phyloP scores from a whole-genome alignment of 2,888 invertebrate species.

The Drosophila rellima region DNA sequence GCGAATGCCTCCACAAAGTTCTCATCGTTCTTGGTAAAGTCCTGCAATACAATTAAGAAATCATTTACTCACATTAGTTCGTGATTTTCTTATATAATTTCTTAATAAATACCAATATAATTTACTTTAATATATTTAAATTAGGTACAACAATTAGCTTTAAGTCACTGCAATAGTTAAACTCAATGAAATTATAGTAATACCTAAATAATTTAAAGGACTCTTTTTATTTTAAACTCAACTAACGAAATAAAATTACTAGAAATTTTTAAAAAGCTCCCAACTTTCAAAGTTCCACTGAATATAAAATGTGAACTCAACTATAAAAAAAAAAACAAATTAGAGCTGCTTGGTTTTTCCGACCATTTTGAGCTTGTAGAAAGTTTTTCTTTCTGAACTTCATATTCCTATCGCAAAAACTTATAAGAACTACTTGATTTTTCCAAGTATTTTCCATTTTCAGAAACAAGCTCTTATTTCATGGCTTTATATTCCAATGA shows the following conservation, averaged over 20 bases:
- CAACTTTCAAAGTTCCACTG: too few relatives aligned
- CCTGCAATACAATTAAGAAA: conserved; percentile 68
- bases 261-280: too few relatives aligned
- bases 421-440: not conserved
- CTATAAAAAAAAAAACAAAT: too few relatives aligned
- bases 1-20: conserved; percentile 99
- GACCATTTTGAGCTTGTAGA: not conserved
- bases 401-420: not conserved
- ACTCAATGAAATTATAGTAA: too few relatives aligned
- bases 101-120: too few relatives aligned
- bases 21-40: conserved; percentile 97
- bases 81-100: not conserved
- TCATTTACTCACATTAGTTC: not conserved
- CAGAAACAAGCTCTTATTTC: not conserved
- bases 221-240: too few relatives aligned
- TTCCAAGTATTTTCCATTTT: not conserved
- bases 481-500: not conserved
- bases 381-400: not conserved
- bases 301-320: too few relatives aligned
- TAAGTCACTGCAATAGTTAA: too few relatives aligned
- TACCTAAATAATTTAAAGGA: too few relatives aligned
- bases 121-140: not conserved
- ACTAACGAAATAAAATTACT: too few relatives aligned
- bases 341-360: too few relatives aligned
- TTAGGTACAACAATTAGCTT: too few relatives aligned